Conservation (phyloP, 2,888 invertebrate genomes). For the Tenthredo notha region DNA sequence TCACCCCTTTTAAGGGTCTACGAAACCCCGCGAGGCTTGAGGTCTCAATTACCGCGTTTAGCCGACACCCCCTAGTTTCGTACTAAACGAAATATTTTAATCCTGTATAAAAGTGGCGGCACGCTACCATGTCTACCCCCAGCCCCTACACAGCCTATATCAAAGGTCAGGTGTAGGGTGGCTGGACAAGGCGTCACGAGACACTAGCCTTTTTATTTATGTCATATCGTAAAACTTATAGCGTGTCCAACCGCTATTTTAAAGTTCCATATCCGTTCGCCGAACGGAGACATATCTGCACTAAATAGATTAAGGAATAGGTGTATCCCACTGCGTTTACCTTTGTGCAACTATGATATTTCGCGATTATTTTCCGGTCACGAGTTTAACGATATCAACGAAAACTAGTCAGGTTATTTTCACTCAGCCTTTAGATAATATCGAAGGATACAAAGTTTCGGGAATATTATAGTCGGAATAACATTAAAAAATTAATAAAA, state of each 20-base stretch:
- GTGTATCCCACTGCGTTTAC: not conserved
- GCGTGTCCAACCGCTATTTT: slow-evolving; percentile 73
- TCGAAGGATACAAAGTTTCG: not conserved
- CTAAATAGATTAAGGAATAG: slow-evolving; percentile 19
- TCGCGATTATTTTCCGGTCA: not conserved
- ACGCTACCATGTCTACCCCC: slow-evolving; percentile 16
- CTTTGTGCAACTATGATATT: not conserved
- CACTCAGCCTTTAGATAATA: not conserved
- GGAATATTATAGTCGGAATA: too few relatives aligned
- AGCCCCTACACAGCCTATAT: not conserved
- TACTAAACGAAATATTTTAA: slow-evolving; percentile 47
- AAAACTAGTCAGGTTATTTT: not conserved
- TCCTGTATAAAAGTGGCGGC: slow-evolving; percentile 19
- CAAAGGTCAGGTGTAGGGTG: slow-evolving; percentile 23
- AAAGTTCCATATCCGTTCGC: slow-evolving; percentile 42
- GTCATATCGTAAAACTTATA: slow-evolving; percentile 76
- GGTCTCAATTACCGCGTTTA: slow-evolving; percentile 47
- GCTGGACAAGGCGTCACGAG: slow-evolving; percentile 75
- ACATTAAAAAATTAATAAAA: not conserved
- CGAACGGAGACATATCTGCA: slow-evolving; percentile 31
- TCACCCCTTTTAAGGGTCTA: slow-evolving; percentile 45
- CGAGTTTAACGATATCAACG: not conserved
- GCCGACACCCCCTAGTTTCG: slow-evolving; percentile 24
- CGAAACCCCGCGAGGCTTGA: slow-evolving; percentile 22
- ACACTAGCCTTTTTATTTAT: slow-evolving; percentile 76